Percentiles rank a stretch among this genome's conserved stretches.
Conservation (phyloP, 2,888 invertebrate species). For the Cenopis cana region DNA sequence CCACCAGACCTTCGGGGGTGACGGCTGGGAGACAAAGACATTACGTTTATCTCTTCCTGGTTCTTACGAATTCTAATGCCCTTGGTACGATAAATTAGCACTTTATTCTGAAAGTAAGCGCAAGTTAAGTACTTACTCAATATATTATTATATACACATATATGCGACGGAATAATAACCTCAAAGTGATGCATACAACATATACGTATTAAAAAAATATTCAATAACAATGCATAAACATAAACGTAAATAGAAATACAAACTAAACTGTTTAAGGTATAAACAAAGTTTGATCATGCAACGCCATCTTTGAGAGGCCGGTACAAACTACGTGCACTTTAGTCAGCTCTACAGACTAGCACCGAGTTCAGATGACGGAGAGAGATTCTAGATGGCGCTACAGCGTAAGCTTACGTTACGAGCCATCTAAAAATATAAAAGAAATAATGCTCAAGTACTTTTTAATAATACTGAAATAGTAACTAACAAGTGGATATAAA, state of each 20-base stretch:
- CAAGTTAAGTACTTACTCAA: not conserved
- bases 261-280: not conserved
- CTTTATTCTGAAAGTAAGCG: conserved; percentile 44
- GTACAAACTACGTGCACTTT: conserved; percentile 21
- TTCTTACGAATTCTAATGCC: conserved; percentile 73
- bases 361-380: conserved; percentile 29
- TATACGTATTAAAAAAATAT: not conserved
- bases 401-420: not conserved
- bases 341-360: conserved; percentile 7
- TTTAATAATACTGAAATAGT: not conserved
- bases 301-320: conserved; percentile 36
- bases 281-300: conserved; percentile 45
- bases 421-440: not conserved
- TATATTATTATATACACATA: no score
- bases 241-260: conserved; percentile 49
- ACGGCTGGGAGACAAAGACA: conserved; percentile 72
- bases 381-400: conserved; percentile 34
- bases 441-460: no score
- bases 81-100: conserved; percentile 62
- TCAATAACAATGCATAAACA: not conserved
- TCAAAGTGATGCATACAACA: not conserved
- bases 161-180: not conserved
- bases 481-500: no score
- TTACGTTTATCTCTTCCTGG: conserved; percentile 74
- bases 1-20: conserved; percentile 54